Evolutionary conservation across 2,113 vertebrate species (phyloP).

Genomic region (Lamprotornis superbus): DNA sequence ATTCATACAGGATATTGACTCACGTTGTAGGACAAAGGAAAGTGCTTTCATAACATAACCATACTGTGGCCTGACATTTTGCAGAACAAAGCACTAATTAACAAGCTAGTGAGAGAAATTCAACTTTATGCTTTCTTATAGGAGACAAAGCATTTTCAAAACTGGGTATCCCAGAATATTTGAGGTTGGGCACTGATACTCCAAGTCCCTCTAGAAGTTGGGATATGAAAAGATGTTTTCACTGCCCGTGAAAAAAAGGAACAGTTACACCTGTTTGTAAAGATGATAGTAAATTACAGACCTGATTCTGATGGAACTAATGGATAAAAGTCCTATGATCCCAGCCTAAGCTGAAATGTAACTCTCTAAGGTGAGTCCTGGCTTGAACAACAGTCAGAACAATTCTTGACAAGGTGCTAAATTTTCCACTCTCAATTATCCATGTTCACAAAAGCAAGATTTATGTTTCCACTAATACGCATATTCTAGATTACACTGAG

Average conservation of each 20-base stretch:
- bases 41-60: slow-evolving; percentile 18
- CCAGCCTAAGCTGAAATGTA: background rate
- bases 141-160: background rate
- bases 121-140: background rate
- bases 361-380: background rate
- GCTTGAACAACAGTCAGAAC: background rate
- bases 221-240: background rate
- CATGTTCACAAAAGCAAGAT: background rate
- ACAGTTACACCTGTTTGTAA: background rate
- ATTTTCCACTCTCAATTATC: background rate
- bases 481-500: background rate
- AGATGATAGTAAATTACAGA: background rate
- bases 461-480: background rate
- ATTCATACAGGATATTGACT: slow-evolving; percentile 62
- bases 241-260: background rate
- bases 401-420: background rate
- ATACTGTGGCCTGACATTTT: background rate
- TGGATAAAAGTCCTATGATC: background rate
- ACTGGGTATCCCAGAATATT: background rate
- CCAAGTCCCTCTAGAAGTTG: background rate
- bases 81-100: slow-evolving; percentile 6
- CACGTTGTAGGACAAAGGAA: slow-evolving; percentile 45
- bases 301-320: background rate
- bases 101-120: background rate
- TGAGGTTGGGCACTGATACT: background rate